Base-by-base conservation (phyloP, 2,888 invertebrate species). In the Drosophila barbarae region DNA sequence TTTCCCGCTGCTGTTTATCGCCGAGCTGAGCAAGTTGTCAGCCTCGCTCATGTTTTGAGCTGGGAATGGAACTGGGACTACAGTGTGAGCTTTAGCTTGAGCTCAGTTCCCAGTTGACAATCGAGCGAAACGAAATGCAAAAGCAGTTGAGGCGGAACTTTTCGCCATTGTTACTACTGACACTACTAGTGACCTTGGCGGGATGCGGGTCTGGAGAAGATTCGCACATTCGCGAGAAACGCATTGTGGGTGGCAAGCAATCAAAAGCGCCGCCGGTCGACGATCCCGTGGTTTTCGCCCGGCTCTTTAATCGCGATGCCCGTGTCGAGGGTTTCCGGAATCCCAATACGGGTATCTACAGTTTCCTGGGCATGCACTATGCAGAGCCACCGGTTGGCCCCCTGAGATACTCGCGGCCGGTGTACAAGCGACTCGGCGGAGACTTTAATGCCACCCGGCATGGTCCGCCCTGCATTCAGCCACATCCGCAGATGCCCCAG, bases 281-380 rank as follows among this genome's bases (percentile, higher is more conserved):
- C 82, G 94, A 94, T 71, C 94, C 95, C 0, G 92, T 93, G 2
- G 92, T 94, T 0, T 93, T 93, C 84, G 91, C 93, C 0, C 92
- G 92, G 73, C 91, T 91, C 74, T 91, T 92, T 58, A 92, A 92
- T 39, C 91, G 91, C 42, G 91, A 92, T 75, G 92, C 93, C 0
- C 91, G 93, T 30, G 88, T 94, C 30, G 91, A 92, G 77, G 94
- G 95, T 15, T 87, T 90, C 58, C 91, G 92, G 73, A 92, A 94
- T 84, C 88, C 90, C 9, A 88, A 88, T 3, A 91, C 91, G 5
- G 92, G 92, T 71, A 92, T 93, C 84, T 94, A 94, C 73, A 92
- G 92, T 26, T 95, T 95, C 82, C 91, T 92, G 61, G 95, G 95
- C 3, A 91, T 96, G 69, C 92, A 94, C 88, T 95, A 91, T 81